phyloP scores from a whole-genome alignment of 2,797 vertebrate species.

The Takifugu rubripes region DNA sequence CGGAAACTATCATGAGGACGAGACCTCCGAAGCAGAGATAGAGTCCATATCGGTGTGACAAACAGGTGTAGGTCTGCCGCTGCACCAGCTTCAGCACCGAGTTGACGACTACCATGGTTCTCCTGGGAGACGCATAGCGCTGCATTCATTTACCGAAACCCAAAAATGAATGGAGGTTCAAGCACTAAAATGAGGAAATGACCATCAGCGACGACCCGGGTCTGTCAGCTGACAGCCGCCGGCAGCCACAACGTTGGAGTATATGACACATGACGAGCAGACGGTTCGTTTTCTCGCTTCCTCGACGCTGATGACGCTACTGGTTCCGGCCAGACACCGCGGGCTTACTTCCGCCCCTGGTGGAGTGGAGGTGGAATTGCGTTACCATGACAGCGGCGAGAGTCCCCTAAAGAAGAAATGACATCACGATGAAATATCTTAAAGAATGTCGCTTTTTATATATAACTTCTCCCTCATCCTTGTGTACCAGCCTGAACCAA shows the following conservation, averaged over 20 bases:
- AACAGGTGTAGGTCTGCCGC: conserved; percentile 96
- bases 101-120: conserved; percentile 87
- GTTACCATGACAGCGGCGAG: neutral
- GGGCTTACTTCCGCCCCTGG: conserved; percentile 18
- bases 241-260: conserved; percentile 4
- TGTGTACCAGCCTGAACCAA: no score
- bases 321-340: fast-evolving
- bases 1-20: conserved; percentile 94
- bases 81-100: conserved; percentile 89
- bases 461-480: no score
- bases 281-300: conserved; percentile 14
- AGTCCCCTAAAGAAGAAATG: no score
- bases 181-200: conserved; percentile 14
- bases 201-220: conserved; percentile 35
- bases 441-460: no score
- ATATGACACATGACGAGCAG: conserved; percentile 54
- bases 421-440: no score
- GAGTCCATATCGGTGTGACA: conserved; percentile 94
- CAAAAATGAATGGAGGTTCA: neutral
- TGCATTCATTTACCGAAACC: conserved; percentile 57
- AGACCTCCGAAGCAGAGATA: conserved; percentile 95
- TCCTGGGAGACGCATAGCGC: conserved; percentile 61
- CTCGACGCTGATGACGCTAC: conserved; percentile 18
- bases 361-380: conserved; percentile 16
- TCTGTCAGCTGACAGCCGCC: conserved; percentile 63